Conservation (phyloP, 2,888 invertebrate genomes). For the Protula sp. region DNA sequence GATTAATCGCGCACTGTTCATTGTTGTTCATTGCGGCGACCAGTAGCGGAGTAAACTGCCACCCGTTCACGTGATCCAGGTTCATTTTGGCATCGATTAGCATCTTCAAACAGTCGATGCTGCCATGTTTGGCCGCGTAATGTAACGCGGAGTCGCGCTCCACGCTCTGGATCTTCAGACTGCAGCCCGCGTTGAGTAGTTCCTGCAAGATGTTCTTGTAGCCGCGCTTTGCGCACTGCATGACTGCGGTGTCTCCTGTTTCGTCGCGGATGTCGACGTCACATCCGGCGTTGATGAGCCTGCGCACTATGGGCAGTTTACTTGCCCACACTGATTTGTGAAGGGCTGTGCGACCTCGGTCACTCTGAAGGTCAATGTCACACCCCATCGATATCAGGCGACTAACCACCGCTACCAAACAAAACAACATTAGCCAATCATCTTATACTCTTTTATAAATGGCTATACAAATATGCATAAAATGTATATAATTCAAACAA, state of each 20-base stretch:
- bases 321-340: conserved; percentile 24
- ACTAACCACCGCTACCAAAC: conserved; percentile 10
- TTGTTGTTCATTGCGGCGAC: conserved; percentile 13
- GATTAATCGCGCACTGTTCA: conserved; percentile 4
- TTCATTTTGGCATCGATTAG: conserved; percentile 10
- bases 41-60: conserved; percentile 17
- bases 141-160: conserved; percentile 24
- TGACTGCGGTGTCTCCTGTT: conserved; percentile 18
- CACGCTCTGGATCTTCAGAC: conserved; percentile 10
- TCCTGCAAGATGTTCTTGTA: conserved; percentile 10
- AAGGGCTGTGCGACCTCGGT: conserved; percentile 22
- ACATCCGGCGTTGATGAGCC: conserved; percentile 12
- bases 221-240: conserved; percentile 12
- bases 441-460: too few relatives aligned
- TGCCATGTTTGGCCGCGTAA: conserved; percentile 19
- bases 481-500: too few relatives aligned
- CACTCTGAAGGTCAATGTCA: conserved; percentile 19
- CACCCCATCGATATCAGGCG: conserved; percentile 15
- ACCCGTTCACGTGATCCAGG: conserved; percentile 8
- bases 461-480: too few relatives aligned
- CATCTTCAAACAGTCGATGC: conserved; percentile 9
- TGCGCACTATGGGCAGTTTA: conserved; percentile 1
- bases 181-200: conserved; percentile 10
- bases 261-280: conserved; percentile 12
- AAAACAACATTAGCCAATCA: neutral